A percentile compares a stretch with the other conserved stretches of the same genome.
Conservation (phyloP, 2,888 invertebrate genomes). For the Charanyca ferruginea region DNA sequence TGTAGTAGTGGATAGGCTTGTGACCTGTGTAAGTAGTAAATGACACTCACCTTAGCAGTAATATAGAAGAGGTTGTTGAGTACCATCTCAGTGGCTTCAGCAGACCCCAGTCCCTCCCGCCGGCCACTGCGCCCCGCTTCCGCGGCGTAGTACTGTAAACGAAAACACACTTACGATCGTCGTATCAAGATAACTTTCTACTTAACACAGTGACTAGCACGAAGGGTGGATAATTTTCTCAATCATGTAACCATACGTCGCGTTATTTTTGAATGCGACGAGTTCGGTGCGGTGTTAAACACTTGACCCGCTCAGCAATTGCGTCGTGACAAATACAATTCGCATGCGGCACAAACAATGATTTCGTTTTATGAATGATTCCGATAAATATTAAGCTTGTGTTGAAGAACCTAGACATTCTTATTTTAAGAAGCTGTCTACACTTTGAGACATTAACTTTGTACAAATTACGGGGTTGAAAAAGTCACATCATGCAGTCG, state of each 20-base stretch:
- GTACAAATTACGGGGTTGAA: too few relatives aligned
- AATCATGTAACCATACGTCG: too few relatives aligned
- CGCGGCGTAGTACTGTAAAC: conserved; percentile 91
- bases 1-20: neutral
- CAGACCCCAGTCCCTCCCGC: conserved; percentile 99
- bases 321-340: neutral
- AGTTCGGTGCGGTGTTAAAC: neutral
- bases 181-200: neutral
- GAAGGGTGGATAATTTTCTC: neutral
- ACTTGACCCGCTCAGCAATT: conserved; percentile 17
- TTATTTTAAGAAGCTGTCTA: too few relatives aligned
- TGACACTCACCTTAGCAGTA: conserved; percentile 95
- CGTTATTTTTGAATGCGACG: too few relatives aligned
- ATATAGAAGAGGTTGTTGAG: conserved; percentile 99
- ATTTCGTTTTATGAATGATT: neutral
- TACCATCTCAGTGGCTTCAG: conserved; percentile 99
- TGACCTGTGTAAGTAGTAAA: neutral
- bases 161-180: neutral
- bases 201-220: neutral
- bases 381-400: neutral
- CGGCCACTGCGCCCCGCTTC: conserved; percentile 93
- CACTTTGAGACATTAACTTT: too few relatives aligned
- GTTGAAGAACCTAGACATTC: too few relatives aligned
- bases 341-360: neutral
- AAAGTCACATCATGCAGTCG: too few relatives aligned